A percentile compares a stretch with the other conserved stretches of the same genome.
Conservation (phyloP, 2,888 invertebrate species). For the Hipparchia semele region DNA sequence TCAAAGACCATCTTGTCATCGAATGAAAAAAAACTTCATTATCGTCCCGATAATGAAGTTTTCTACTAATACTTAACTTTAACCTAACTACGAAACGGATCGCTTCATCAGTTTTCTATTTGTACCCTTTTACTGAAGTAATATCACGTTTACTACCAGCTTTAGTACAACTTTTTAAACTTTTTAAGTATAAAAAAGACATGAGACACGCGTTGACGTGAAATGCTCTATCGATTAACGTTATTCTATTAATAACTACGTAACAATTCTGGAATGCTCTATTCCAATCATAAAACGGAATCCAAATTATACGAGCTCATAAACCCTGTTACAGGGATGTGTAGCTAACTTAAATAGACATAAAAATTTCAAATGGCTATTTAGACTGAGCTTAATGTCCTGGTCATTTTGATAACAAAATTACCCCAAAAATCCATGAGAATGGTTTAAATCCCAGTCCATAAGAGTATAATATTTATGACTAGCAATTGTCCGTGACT, state of each 20-base stretch:
- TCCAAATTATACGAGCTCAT: not conserved
- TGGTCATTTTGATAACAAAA: slow-evolving; percentile 4
- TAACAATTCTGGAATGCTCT: not conserved
- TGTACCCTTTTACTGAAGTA: too few species aligned
- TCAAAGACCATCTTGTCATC: too few species aligned
- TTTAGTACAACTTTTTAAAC: too few species aligned
- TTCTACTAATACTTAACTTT: too few species aligned
- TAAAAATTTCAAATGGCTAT: not conserved
- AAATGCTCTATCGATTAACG: not conserved
- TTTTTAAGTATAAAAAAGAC: not conserved
- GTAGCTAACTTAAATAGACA: not conserved
- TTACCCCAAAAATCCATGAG: not conserved
- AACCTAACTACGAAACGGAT: too few species aligned
- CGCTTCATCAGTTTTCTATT: too few species aligned
- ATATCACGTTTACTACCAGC: too few species aligned
- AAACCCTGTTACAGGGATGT: not conserved
- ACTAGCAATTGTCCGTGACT: too few species aligned
- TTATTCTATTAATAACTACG: not conserved
- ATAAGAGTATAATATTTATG: not conserved
- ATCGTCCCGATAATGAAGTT: too few species aligned
- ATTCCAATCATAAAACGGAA: not conserved
- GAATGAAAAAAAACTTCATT: too few species aligned
- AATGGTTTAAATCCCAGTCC: not conserved
- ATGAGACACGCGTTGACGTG: not conserved
- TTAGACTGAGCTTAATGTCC: not conserved